Percentiles rank a stretch among this genome's conserved stretches.
Conservation (phyloP, 2,113 vertebrate genomes). For the Nymphicus hollandicus region DNA sequence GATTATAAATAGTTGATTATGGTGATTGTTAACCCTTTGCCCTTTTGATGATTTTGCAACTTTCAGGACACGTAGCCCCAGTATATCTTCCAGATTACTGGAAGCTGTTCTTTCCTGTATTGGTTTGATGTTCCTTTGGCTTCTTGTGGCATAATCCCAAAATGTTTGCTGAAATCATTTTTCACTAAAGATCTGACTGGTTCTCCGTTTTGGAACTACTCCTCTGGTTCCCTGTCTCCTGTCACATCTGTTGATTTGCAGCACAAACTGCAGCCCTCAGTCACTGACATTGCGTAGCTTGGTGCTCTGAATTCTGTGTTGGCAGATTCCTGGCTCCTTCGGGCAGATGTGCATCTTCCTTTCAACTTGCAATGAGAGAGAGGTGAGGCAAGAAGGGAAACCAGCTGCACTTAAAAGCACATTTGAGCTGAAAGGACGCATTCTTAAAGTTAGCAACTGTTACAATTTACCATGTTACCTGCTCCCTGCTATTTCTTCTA, state of each 20-base stretch:
- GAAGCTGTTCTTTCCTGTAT: neutral
- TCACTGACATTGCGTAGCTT: neutral
- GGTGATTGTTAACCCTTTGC: neutral
- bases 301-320: neutral
- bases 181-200: neutral
- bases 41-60: neutral
- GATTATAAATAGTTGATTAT: neutral
- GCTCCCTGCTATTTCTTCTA: neutral
- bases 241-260: fast-evolving
- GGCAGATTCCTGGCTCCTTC: neutral
- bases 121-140: neutral
- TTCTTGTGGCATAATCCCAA: neutral
- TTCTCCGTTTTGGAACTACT: neutral
- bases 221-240: neutral
- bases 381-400: neutral
- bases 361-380: neutral
- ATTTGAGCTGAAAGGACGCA: fast-evolving
- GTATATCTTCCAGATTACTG: neutral
- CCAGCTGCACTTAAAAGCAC: neutral
- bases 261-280: neutral
- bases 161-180: neutral
- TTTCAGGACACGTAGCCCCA: neutral
- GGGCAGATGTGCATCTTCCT: neutral
- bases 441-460: neutral
- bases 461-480: neutral